Evolutionary conservation across 2,113 vertebrate genomes (phyloP).

Genomic region (Mormyrus iriodes): DNA sequence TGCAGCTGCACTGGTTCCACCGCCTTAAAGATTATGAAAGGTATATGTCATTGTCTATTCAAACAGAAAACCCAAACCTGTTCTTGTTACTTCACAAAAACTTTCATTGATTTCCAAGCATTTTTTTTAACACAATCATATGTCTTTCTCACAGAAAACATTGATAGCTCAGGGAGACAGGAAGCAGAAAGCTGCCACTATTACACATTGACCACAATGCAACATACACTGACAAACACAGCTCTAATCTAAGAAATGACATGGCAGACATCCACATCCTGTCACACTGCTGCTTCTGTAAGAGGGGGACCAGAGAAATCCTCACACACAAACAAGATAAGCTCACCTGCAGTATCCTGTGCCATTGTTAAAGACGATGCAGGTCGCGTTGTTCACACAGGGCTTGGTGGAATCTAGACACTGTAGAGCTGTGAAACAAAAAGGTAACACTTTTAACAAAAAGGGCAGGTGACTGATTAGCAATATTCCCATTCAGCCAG

Average conservation of each 20-base stretch:
- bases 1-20: neutral
- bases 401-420: slow-evolving; percentile 75
- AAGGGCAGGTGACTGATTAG: slow-evolving; percentile 13
- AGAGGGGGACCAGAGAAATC: neutral
- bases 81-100: neutral
- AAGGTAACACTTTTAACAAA: neutral
- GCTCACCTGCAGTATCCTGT: slow-evolving; percentile 91
- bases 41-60: neutral
- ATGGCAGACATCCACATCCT: neutral
- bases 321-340: neutral
- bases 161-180: neutral
- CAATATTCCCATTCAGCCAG: neutral
- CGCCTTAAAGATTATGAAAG: neutral
- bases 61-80: neutral
- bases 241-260: neutral
- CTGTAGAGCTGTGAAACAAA: slow-evolving; percentile 73
- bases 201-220: neutral
- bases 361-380: slow-evolving; percentile 73
- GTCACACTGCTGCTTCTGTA: neutral
- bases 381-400: slow-evolving; percentile 82
- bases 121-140: neutral
- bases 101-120: neutral
- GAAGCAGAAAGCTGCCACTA: slow-evolving; percentile 5
- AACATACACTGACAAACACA: neutral
- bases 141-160: neutral